These are phyloP conservation scores for Sclerodermus sp. DNA, from an alignment of 2,888 invertebrate species.

Conservation along the genomic window DNA sequence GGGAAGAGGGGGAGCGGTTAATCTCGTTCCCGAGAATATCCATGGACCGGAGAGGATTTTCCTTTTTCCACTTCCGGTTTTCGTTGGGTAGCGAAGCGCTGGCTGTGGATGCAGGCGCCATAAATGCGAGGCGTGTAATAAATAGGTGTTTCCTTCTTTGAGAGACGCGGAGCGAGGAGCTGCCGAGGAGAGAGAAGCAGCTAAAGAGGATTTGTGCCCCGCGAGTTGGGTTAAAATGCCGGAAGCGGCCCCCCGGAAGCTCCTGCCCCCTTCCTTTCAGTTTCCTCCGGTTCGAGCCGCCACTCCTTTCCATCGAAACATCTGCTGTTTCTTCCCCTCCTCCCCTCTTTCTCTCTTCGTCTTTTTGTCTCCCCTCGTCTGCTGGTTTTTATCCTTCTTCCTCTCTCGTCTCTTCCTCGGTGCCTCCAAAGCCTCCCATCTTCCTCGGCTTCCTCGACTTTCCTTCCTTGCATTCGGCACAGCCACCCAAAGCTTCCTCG, in stretches of 20 bases:
- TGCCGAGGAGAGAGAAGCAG: slow-evolving; percentile 18
- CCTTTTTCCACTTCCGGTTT: too few species aligned
- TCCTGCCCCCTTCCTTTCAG: neutral
- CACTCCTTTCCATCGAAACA: neutral
- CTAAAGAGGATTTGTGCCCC: slow-evolving; percentile 41
- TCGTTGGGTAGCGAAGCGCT: too few species aligned
- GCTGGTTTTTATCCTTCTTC: slow-evolving; percentile 7
- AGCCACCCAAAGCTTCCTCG: too few species aligned
- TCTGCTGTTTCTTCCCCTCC: neutral
- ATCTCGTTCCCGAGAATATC: neutral
- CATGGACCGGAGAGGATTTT: too few species aligned
- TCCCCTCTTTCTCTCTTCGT: neutral
- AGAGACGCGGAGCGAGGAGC: slow-evolving; percentile 33
- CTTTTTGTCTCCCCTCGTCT: neutral
- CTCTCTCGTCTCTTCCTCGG: too few species aligned
- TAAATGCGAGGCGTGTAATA: slow-evolving; percentile 22
- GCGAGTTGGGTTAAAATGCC: slow-evolving; percentile 40
- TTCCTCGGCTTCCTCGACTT: too few species aligned
- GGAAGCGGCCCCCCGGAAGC: slow-evolving; percentile 22
- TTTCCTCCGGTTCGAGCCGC: neutral
- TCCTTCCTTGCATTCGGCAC: too few species aligned
- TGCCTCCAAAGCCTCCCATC: too few species aligned
- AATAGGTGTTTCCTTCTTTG: slow-evolving; percentile 42
- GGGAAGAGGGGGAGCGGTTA: neutral
- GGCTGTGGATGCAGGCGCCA: too few species aligned